phyloP scores from a whole-genome alignment of 2,113 vertebrate genomes.

The Pituophis catenifer region DNA sequence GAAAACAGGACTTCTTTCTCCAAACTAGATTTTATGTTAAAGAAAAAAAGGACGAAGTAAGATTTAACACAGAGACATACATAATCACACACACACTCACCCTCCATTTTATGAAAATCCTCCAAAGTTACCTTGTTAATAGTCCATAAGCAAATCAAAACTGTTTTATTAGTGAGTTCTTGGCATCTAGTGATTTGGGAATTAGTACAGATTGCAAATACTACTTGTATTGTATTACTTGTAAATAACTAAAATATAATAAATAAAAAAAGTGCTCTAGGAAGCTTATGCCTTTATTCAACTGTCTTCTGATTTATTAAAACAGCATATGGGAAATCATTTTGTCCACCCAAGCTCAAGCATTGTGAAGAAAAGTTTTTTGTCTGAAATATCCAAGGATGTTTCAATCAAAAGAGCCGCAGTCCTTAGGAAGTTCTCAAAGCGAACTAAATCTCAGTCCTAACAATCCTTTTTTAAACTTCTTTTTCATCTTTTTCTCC shows the following conservation, averaged over 20 bases:
- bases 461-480: rapidly evolving
- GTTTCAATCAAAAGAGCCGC: neutral
- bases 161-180: neutral
- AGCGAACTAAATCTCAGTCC: neutral
- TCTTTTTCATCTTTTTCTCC: neutral
- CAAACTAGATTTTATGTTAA: neutral
- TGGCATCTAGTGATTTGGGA: neutral
- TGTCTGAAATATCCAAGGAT: neutral
- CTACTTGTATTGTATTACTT: neutral
- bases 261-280: neutral
- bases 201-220: neutral
- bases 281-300: neutral
- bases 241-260: neutral
- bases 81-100: neutral
- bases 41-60: neutral
- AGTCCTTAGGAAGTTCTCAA: neutral
- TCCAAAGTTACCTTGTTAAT: neutral
- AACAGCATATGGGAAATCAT: neutral
- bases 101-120: neutral
- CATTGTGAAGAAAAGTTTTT: neutral
- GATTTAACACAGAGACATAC: neutral
- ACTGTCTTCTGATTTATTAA: neutral
- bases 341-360: rapidly evolving
- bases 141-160: neutral
- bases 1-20: neutral